Evolutionary conservation across 2,113 vertebrate species (phyloP), one percentile per base, ranked within the genome.

Genomic region (Panthera leo): DNA sequence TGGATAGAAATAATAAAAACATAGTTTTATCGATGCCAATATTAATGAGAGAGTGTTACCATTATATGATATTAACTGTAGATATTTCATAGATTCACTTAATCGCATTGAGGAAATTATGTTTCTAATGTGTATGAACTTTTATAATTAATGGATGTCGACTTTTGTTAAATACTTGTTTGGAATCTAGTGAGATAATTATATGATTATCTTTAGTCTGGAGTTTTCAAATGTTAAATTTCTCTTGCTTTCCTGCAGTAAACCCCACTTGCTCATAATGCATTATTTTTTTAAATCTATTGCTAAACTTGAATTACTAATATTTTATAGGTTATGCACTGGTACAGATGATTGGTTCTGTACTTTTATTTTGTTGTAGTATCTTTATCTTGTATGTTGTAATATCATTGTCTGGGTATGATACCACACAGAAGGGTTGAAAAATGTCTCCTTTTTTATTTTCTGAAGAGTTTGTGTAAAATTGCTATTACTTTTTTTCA

Each of bases 211-310:
- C 9, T 84, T 68, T 45, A 95, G 23, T 61, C 18, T 71, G 42
- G 42, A 90, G 42, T 90, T 90, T 90, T 90, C 42, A 94, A 63
- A 71, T 85, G 53, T 96, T 71, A 71, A 78, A 71, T 1, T 58
- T 95, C 5, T 2, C 29, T 84, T 91, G 13, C 29, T 73, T 45
- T 53, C 61, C 6, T 80, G 67, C 9, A 4, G 29, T 75, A 95
- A 36, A 82, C 4, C 15, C 15, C 6, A 68, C 14, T 83, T 82
- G 15, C 51, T 91, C 2, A 76, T 70, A 7, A 18, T 45, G 21
- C 25, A 53, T 84, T 48, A 67, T 84, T 61, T 3, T 42, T 61
- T 61, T 65, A 34, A 14, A 23, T 68, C 5, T 65, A 53, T 45
- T 92, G 18, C 45, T 80, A 10, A 21, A 5, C 79, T 89, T 1